Evolutionary conservation across 1,140 invertebrate species (phyloP).

Genomic region (Scaptomyza graminum): DNA sequence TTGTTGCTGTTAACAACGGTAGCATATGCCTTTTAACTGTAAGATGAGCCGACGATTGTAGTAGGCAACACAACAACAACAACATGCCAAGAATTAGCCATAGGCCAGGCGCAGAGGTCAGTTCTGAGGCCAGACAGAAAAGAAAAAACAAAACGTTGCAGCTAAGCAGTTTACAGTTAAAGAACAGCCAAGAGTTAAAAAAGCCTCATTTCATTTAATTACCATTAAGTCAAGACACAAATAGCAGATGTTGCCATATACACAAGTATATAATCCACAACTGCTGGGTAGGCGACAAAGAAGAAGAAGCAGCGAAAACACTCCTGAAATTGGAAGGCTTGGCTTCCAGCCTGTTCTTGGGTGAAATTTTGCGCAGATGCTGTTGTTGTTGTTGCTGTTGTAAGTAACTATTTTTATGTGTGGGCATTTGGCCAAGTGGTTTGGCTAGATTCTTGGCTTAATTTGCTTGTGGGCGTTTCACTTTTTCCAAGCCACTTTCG

Average conservation of each 20-base stretch:
- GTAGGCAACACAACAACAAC: constrained; percentile 36
- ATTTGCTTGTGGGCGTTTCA: constrained; percentile 74
- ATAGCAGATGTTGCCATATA: constrained; percentile 8
- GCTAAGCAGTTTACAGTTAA: constrained; percentile 67
- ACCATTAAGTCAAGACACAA: constrained; percentile 58
- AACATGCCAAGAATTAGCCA: constrained; percentile 55
- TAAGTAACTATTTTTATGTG: constrained; percentile 62
- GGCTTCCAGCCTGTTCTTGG: constrained; percentile 70
- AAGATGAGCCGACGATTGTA: constrained; percentile 35
- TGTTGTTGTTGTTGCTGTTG: constrained; percentile 29
- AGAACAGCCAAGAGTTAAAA: constrained; percentile 29
- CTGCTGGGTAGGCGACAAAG: background rate
- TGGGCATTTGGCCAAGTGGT: constrained; percentile 76
- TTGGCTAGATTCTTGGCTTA: constrained; percentile 77
- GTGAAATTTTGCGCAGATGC: constrained; percentile 66
- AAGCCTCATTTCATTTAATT: constrained; percentile 61
- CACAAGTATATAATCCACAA: constrained; percentile 1
- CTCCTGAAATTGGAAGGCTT: constrained; percentile 42
- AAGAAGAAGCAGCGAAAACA: constrained; percentile 4
- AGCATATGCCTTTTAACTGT: constrained; percentile 39
- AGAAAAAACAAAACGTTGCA: constrained; percentile 40
- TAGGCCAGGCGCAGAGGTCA: constrained; percentile 65
- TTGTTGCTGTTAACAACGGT: constrained; percentile 23
- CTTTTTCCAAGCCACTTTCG: constrained; percentile 77
- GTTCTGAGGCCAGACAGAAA: constrained; percentile 60